phyloP scores from a whole-genome alignment of 1,140 invertebrate species.

The Scaptomyza pallida region DNA sequence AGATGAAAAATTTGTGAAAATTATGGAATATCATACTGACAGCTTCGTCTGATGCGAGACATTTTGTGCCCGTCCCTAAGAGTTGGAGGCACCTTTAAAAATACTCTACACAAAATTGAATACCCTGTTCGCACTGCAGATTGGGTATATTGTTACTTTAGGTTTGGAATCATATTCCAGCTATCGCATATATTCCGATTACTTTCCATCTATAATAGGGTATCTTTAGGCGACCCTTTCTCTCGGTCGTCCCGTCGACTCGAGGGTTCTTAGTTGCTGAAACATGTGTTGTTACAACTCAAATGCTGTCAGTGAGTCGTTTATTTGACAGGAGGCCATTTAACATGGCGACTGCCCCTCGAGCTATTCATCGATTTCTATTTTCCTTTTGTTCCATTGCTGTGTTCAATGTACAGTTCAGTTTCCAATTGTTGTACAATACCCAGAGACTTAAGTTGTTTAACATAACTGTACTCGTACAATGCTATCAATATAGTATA shows the following conservation, averaged over 20 bases:
- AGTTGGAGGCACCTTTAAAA: conserved; percentile 26
- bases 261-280: background rate
- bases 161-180: too few relatives aligned
- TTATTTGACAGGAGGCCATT: conserved; percentile 10
- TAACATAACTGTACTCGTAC: background rate
- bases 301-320: background rate
- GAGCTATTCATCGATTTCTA: conserved; percentile 8
- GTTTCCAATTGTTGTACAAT: conserved; percentile 1
- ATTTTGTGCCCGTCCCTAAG: conserved; percentile 64
- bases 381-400: background rate
- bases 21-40: conserved; percentile 58
- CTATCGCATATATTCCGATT: too few relatives aligned
- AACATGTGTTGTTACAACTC: conserved; percentile 41
- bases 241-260: too few relatives aligned
- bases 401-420: conserved; percentile 1
- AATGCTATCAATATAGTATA: background rate
- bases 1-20: conserved; percentile 5
- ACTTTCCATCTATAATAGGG: too few relatives aligned
- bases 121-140: too few relatives aligned
- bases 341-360: conserved; percentile 62
- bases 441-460: background rate
- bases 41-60: conserved; percentile 59
- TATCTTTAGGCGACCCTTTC: too few relatives aligned
- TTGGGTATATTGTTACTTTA: too few relatives aligned
- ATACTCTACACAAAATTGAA: conserved; percentile 39